A percentile compares a stretch with the other conserved stretches of the same genome.
phyloP scores from a whole-genome alignment of 2,888 invertebrate species.

The Anaspis maculata region DNA sequence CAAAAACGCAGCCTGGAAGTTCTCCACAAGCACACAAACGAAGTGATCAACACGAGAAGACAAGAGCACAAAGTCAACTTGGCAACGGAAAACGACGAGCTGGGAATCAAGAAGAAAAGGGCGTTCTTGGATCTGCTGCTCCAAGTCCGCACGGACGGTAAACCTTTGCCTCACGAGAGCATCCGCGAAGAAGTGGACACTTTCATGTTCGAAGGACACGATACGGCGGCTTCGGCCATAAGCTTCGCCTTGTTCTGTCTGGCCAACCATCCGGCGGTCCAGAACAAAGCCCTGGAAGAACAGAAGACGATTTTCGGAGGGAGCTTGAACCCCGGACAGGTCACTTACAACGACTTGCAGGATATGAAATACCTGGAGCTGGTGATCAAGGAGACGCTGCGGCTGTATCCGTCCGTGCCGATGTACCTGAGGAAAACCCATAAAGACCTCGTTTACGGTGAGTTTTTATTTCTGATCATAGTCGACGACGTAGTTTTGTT shows the following conservation, averaged over 20 bases:
- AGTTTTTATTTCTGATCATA: no score
- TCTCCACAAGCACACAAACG: conserved; percentile 49
- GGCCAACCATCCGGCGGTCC: conserved; percentile 40
- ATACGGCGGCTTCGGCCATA: conserved; percentile 42
- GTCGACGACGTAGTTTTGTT: no score
- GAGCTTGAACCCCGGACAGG: conserved; percentile 6
- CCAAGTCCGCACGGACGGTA: conserved; percentile 47
- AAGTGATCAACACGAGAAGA: conserved; percentile 45
- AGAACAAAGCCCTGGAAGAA: conserved; percentile 20
- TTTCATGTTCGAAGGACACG: no score
- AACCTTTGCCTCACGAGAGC: conserved; percentile 49
- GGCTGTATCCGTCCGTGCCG: conserved; percentile 47
- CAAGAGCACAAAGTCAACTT: no score
- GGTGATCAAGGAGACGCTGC: conserved; percentile 29
- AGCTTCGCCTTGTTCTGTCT: conserved; percentile 42
- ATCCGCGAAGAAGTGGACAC: conserved; percentile 65
- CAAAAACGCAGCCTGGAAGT: conserved; percentile 45
- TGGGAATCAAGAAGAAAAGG: conserved; percentile 50
- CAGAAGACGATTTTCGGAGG: conserved; percentile 17
- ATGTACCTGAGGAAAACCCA: conserved; percentile 39
- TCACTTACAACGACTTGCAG: conserved; percentile 15
- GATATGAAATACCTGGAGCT: conserved; percentile 26
- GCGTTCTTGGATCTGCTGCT: conserved; percentile 62
- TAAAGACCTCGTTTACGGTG: conserved; percentile 34
- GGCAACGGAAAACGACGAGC: no score